These are phyloP conservation scores for Tiaroga cobitis DNA, from an alignment of 2,797 vertebrate genomes.

Conservation along the genomic window DNA sequence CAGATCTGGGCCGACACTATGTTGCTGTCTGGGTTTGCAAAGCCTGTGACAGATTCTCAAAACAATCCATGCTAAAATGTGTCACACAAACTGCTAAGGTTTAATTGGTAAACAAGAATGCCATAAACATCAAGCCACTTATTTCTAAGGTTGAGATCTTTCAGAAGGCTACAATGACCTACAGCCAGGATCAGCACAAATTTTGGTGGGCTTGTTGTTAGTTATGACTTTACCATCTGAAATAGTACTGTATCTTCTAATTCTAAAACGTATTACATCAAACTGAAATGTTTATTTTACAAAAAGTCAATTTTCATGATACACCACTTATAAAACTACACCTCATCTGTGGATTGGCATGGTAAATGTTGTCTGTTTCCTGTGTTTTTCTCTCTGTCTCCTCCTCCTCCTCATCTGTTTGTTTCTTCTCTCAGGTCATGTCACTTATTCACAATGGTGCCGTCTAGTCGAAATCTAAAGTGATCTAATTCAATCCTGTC, in stretches of 20 bases:
- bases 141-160: constrained; percentile 12
- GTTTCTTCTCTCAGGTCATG: constrained; percentile 31
- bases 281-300: background rate
- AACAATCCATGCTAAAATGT: constrained; percentile 16
- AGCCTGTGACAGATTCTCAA: constrained; percentile 12
- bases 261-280: background rate
- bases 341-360: background rate
- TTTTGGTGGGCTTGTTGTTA: background rate
- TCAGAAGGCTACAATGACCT: background rate
- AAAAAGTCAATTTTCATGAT: background rate
- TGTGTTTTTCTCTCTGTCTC: constrained; percentile 2
- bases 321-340: background rate
- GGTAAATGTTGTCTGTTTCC: background rate
- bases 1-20: no score
- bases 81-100: constrained; percentile 11
- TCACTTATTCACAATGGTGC: constrained; percentile 17
- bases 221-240: background rate
- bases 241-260: background rate
- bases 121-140: background rate
- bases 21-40: background rate
- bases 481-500: constrained; percentile 28
- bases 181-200: background rate
- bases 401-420: background rate
- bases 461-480: background rate
- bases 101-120: background rate